Evolutionary conservation across 2,888 invertebrate species (phyloP), one percentile per base, ranked within the genome.

Genomic region (Nomada lathburiana): DNA sequence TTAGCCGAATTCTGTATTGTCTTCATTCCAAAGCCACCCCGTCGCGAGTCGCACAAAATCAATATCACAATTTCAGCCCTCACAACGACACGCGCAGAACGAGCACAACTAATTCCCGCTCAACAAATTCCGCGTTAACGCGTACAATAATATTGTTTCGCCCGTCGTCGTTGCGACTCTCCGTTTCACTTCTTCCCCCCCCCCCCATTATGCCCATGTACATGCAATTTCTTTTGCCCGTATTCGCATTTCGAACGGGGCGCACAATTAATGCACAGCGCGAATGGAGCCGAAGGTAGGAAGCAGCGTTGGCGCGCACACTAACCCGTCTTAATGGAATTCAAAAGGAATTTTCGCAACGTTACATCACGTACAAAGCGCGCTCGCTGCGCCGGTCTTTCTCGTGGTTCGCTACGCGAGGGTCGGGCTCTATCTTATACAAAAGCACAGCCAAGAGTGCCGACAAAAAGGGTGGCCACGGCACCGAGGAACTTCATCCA

Each of bases 401-500:
- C 82, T 78, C 81, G 69, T 72, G 57, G 71, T 69, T 80, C 81
- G 65, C 71, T 67, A 55, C 44, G 59, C 60, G 52, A 75, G 69
- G 63, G 59, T 74, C 75, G 10, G 68, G 50, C 71, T 76, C 76
- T 67, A 68, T 63, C 73, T 81, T 78, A 60, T 55, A 86, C 77
- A 83, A 85, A 83, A 80, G 80, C 65, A 75, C 52, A 64, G 20
- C 65, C 71, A 73, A 73, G 79, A 76, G 80, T 60, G 72, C 63
- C 77, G 63, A 59, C 72, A 80, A 83, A 86, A 83, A 75, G 74
- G 75, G 75, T 64, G 65, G 64, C 62, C 63, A 59, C 47, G 47
- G 50, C 73, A 69, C 67, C 77, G 71, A 52, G 83, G 76, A 86
- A 86, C 84, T 84, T 75, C 55, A 67, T 79, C 69, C 82, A 79